Conservation (phyloP, 2,113 vertebrate species). For the Melanotaenia duboulayi region DNA sequence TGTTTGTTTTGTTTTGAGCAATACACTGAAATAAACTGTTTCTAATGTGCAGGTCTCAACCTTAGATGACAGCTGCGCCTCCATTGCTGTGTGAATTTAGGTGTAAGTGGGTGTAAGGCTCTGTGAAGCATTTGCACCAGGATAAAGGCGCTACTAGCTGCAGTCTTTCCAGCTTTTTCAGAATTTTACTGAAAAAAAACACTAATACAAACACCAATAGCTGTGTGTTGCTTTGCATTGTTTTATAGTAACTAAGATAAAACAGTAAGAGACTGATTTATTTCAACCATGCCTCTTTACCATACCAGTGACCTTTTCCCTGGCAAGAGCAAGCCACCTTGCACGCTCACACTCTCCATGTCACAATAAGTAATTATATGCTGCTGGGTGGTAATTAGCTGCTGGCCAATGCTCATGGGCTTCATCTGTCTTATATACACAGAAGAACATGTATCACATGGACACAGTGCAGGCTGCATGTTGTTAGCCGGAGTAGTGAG, state of each 20-base stretch:
- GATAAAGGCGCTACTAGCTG: constrained; percentile 29
- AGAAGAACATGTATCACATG: constrained; percentile 16
- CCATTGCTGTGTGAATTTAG: constrained; percentile 47
- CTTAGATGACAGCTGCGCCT: constrained; percentile 41
- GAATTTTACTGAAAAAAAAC: background rate
- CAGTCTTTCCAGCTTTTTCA: constrained; percentile 17
- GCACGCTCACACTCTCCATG: constrained; percentile 15
- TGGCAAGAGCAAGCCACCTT: constrained; percentile 12
- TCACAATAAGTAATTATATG: constrained; percentile 55
- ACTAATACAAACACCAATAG: background rate
- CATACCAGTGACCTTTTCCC: constrained; percentile 39
- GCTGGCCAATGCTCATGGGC: constrained; percentile 30
- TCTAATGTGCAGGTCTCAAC: constrained; percentile 45
- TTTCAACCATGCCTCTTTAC: constrained; percentile 3
- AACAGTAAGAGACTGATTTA: constrained; percentile 6
- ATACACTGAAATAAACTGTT: constrained; percentile 43
- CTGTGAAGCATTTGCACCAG: constrained; percentile 45
- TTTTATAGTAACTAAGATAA: too few relatives aligned
- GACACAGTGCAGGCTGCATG: background rate
- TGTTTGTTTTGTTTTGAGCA: constrained; percentile 6
- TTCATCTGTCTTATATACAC: constrained; percentile 35
- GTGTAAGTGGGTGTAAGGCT: constrained; percentile 63
- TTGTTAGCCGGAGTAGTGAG: constrained; percentile 45
- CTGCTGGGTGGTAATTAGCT: constrained; percentile 58
- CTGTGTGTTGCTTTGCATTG: background rate